These are phyloP conservation scores for Catharus minimus DNA, from an alignment of 2,113 vertebrate genomes.

Conservation along the genomic window DNA sequence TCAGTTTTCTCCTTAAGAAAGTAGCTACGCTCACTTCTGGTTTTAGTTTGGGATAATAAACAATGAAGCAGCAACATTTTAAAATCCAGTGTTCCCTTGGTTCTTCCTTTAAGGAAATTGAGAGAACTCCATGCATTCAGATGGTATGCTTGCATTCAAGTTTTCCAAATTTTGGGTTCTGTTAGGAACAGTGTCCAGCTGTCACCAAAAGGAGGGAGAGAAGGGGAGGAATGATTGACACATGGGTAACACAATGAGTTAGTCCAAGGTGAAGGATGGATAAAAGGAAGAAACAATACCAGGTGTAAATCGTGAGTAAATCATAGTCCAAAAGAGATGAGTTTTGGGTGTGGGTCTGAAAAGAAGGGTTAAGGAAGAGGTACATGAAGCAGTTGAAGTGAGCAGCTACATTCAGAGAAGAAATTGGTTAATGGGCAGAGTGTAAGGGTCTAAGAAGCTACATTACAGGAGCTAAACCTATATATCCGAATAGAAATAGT, in stretches of 20 bases:
- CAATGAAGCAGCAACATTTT: slow-evolving; percentile 12
- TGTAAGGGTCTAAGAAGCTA: not conserved
- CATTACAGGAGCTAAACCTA: fast-evolving
- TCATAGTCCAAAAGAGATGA: not conserved
- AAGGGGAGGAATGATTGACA: not conserved
- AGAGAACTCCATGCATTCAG: not conserved
- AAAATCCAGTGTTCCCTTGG: slow-evolving; percentile 23
- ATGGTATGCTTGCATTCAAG: not conserved
- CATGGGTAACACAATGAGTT: not conserved
- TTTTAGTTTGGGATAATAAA: slow-evolving; percentile 48
- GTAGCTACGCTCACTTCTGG: not conserved
- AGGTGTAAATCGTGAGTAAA: not conserved
- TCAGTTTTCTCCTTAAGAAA: slow-evolving; percentile 22
- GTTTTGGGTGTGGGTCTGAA: not conserved
- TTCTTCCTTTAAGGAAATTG: slow-evolving; percentile 18
- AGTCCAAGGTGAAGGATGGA: not conserved
- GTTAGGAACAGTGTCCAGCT: not conserved
- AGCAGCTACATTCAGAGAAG: not conserved
- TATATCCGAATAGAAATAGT: not conserved
- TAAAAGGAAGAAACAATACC: not conserved
- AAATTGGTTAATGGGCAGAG: not conserved
- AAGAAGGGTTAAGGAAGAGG: not conserved
- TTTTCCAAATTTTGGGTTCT: not conserved
- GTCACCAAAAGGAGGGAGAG: not conserved
- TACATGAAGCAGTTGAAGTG: not conserved